These are phyloP conservation scores for Okapia johnstoni DNA, from an alignment of 2,113 vertebrate genomes.

Conservation along the genomic window DNA sequence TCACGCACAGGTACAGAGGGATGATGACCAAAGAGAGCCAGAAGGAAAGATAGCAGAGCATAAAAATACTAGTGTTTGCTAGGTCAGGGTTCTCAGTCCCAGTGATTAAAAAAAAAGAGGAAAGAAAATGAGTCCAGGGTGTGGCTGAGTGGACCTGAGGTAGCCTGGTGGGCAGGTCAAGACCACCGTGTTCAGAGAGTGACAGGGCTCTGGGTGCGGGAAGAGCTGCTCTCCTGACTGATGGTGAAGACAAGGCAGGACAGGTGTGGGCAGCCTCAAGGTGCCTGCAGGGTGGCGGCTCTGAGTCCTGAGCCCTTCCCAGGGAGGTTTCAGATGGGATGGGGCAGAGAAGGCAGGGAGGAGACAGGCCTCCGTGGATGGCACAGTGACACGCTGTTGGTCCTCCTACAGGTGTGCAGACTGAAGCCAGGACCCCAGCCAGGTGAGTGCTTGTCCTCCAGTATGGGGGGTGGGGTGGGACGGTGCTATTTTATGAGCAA, in stretches of 20 bases:
- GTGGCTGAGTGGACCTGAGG: neutral
- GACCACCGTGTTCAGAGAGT: neutral
- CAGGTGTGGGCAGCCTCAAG: neutral
- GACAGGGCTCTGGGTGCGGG: neutral
- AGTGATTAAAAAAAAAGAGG: neutral
- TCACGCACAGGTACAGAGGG: neutral
- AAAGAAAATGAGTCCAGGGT: neutral
- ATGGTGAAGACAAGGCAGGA: neutral
- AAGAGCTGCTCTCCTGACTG: neutral
- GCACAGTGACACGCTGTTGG: neutral
- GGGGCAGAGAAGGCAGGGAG: neutral
- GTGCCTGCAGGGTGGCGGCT: neutral
- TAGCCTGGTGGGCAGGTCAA: neutral
- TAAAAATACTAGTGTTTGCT: neutral
- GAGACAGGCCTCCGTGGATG: neutral
- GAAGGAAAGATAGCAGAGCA: neutral
- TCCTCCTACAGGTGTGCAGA: neutral
- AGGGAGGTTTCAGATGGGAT: neutral
- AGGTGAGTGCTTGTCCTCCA: slow-evolving; percentile 1
- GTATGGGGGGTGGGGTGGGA: no score
- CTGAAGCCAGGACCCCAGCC: neutral
- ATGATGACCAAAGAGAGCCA: neutral
- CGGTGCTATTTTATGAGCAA: neutral
- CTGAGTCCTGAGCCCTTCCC: neutral
- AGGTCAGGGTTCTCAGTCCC: neutral